A percentile compares a stretch with the other conserved stretches of the same genome.
Conservation (phyloP, 1,140 invertebrate species). For the Acromyrmex charruanus region DNA sequence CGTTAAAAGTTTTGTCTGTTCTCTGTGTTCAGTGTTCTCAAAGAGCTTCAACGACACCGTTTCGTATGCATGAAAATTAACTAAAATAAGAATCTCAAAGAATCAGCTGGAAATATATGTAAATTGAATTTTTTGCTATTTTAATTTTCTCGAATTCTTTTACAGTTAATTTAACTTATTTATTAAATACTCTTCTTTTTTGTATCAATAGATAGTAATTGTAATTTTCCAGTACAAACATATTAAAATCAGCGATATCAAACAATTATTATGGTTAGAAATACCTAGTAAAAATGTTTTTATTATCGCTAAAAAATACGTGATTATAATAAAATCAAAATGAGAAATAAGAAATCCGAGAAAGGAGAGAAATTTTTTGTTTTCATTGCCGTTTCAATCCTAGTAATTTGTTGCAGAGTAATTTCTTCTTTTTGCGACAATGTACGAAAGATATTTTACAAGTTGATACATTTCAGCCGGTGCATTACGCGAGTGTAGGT, state of each 20-base stretch:
- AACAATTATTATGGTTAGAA: neutral
- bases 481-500: constrained; percentile 45
- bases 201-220: neutral
- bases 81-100: neutral
- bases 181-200: no score
- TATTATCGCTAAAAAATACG: constrained; percentile 10
- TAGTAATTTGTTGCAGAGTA: constrained; percentile 40
- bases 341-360: neutral
- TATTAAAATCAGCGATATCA: neutral
- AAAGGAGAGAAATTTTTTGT: neutral
- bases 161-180: neutral
- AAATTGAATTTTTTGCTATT: neutral
- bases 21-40: neutral
- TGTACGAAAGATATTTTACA: constrained; percentile 52
- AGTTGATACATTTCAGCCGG: constrained; percentile 37
- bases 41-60: neutral
- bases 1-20: constrained; percentile 18
- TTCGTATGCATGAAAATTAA: neutral
- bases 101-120: neutral
- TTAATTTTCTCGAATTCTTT: neutral
- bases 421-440: neutral
- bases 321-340: constrained; percentile 3
- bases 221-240: neutral
- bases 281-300: constrained; percentile 1
- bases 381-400: neutral